Conservation (phyloP, 2,797 vertebrate genomes). For the Apodemus agrarius region DNA sequence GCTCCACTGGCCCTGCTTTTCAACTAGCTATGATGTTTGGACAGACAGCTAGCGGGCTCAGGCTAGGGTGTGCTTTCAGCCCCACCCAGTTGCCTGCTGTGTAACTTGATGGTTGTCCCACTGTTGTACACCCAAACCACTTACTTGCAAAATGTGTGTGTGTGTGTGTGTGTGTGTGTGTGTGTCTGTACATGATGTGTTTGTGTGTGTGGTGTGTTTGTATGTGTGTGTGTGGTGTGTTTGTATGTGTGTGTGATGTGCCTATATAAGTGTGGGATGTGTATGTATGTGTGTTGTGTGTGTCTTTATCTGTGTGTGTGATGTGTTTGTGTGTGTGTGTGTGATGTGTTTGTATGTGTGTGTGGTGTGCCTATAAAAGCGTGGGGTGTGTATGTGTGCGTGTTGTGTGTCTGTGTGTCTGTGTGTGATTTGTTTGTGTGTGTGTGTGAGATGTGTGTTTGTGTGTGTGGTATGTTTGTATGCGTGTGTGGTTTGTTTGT, state of each 20-base stretch:
- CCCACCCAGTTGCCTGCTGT: not conserved
- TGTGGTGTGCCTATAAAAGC: not conserved
- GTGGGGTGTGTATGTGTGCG: no score
- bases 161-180: not conserved
- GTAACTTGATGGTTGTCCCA: not conserved
- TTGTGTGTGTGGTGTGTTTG: not conserved
- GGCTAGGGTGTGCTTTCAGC: not conserved
- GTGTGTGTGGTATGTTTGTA: not conserved
- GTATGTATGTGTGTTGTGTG: not conserved
- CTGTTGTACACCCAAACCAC: not conserved
- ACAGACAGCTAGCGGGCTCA: conserved; percentile 25
- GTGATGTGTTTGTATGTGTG: not conserved
- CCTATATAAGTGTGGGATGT: not conserved
- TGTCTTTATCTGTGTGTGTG: not conserved
- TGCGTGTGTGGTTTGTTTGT: not conserved
- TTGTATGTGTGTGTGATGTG: not conserved
- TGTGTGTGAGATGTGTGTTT: not conserved
- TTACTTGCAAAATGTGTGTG: not conserved
- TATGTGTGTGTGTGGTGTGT: not conserved
- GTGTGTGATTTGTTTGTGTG: not conserved
- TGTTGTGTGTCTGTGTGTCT: not conserved
- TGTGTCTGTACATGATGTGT: not conserved
- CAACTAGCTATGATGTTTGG: conserved; percentile 15
- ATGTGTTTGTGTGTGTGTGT: not conserved
- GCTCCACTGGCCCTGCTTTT: not conserved